Evolutionary conservation across 2,888 invertebrate species (phyloP).

Genomic region (Eumacrocentrus americanus): DNA sequence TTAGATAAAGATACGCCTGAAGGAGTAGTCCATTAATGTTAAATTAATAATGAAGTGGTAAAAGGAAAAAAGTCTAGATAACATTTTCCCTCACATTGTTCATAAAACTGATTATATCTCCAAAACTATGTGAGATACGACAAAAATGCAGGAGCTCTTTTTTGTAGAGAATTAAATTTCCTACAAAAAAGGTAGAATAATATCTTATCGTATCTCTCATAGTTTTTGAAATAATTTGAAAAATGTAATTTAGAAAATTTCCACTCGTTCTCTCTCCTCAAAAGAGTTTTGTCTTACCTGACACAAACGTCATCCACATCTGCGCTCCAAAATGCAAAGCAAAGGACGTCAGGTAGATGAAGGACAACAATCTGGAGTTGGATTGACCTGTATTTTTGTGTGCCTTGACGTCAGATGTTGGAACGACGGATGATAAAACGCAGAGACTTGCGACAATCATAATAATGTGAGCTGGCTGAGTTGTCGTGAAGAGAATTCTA

Average conservation of each 20-base stretch:
- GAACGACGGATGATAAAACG: slow-evolving; percentile 57
- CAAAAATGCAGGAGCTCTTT: background rate
- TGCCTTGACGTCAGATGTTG: slow-evolving; percentile 40
- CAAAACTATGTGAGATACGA: background rate
- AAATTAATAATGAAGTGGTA: background rate
- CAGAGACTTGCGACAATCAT: slow-evolving; percentile 69
- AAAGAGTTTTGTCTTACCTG: slow-evolving; percentile 68
- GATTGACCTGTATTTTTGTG: slow-evolving; percentile 48
- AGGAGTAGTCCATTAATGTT: background rate
- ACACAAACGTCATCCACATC: slow-evolving; percentile 92
- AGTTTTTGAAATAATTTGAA: background rate
- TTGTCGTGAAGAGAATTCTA: slow-evolving; percentile 75
- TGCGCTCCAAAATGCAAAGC: slow-evolving; percentile 85
- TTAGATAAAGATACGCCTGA: background rate
- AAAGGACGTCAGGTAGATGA: slow-evolving; percentile 79
- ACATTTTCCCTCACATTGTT: too few relatives aligned
- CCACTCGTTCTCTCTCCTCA: too few relatives aligned
- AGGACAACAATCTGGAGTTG: slow-evolving; percentile 59
- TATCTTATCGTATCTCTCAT: background rate
- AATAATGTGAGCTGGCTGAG: slow-evolving; percentile 82
- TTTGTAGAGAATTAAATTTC: background rate
- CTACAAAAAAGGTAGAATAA: background rate
- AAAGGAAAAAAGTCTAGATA: background rate
- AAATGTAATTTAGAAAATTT: too few relatives aligned
- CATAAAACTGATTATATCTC: too few relatives aligned